These are phyloP conservation scores for Semotilus atromaculatus DNA, from an alignment of 2,797 vertebrate genomes.

Conservation along the genomic window DNA sequence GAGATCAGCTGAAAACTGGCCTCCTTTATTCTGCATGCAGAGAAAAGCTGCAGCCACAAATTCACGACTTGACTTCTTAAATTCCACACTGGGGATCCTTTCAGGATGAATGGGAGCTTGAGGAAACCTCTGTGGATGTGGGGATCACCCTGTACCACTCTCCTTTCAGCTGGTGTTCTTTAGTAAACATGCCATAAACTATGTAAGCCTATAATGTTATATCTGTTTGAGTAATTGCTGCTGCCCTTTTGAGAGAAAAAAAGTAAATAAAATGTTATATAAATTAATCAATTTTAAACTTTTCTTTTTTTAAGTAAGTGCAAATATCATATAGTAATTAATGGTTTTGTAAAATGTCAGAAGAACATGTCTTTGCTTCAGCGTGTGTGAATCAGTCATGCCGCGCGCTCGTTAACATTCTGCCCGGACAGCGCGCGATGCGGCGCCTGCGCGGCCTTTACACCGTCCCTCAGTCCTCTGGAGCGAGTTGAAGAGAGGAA, in stretches of 20 bases:
- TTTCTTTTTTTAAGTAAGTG: neutral
- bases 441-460: conserved; percentile 82
- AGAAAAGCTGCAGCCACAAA: conserved; percentile 61
- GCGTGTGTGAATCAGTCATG: conserved; percentile 16
- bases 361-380: neutral
- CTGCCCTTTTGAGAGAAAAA: neutral
- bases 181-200: neutral
- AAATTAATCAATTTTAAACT: too few relatives aligned
- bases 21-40: conserved; percentile 60
- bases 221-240: neutral
- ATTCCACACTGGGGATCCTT: conserved; percentile 60
- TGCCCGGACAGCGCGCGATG: conserved; percentile 71
- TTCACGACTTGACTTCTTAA: conserved; percentile 68
- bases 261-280: too few relatives aligned
- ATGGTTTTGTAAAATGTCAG: neutral
- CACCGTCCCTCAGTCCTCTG: conserved; percentile 67
- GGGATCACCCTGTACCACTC: neutral
- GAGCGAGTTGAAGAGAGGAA: conserved; percentile 62
- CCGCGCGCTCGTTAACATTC: conserved; percentile 79
- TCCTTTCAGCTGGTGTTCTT: neutral
- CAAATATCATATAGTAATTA: neutral
- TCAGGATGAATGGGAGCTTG: conserved; percentile 46
- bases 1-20: conserved; percentile 63
- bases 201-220: neutral
- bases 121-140: conserved; percentile 55